Conservation (phyloP, 2,113 vertebrate genomes). For the Hepsetus odoe region DNA sequence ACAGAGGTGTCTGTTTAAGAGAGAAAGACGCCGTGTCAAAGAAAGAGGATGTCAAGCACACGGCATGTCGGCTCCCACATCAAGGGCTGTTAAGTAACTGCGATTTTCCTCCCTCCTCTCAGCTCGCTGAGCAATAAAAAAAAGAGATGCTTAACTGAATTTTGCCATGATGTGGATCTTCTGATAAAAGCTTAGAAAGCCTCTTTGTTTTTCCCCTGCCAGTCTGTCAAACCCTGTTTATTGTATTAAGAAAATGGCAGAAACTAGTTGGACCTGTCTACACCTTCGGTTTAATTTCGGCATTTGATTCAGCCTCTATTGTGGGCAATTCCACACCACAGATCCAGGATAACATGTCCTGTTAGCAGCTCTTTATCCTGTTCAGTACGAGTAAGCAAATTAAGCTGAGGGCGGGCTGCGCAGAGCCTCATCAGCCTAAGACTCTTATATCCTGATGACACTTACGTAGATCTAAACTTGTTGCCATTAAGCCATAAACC, state of each 20-base stretch:
- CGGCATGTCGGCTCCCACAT: not conserved
- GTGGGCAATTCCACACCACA: slow-evolving; percentile 69
- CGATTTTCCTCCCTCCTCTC: not conserved
- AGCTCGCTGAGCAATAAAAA: not conserved
- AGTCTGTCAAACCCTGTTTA: not conserved
- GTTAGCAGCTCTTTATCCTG: slow-evolving; percentile 70
- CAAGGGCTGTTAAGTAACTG: slow-evolving; percentile 5
- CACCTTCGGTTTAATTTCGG: slow-evolving; percentile 51
- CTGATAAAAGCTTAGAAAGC: not conserved
- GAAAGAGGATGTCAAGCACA: slow-evolving; percentile 65
- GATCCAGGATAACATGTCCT: slow-evolving; percentile 67
- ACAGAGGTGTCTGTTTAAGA: slow-evolving; percentile 71
- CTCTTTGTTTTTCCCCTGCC: not conserved
- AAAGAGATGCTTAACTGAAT: not conserved
- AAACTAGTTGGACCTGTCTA: slow-evolving; percentile 48
- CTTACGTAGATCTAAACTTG: slow-evolving; percentile 50
- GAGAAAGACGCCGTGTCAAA: slow-evolving; percentile 71
- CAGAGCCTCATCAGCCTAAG: slow-evolving; percentile 58
- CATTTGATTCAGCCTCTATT: slow-evolving; percentile 67
- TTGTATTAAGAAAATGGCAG: slow-evolving; percentile 7
- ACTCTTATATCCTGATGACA: slow-evolving; percentile 62
- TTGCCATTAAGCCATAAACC: slow-evolving; percentile 65
- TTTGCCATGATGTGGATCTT: not conserved
- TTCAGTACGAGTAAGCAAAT: slow-evolving; percentile 72
- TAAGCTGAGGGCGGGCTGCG: slow-evolving; percentile 59